Percentiles rank a stretch among this genome's conserved stretches.
Evolutionary conservation across 1,140 invertebrate genomes (phyloP).

Genomic region (Telenomus remus): DNA sequence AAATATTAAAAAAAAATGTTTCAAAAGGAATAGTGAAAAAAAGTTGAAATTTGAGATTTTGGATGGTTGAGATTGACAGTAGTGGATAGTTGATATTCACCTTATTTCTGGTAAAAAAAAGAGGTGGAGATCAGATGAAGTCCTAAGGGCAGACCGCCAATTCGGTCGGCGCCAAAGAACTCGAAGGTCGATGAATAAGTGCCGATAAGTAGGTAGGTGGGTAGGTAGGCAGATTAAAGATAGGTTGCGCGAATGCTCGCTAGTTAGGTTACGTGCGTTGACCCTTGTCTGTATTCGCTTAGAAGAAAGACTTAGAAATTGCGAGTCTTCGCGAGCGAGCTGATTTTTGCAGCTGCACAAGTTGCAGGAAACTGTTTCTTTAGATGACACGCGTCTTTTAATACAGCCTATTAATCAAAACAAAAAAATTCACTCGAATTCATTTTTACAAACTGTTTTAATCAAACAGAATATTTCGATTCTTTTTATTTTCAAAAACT

Average conservation of each 20-base stretch:
- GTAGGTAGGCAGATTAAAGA: conserved; percentile 60
- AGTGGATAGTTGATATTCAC: conserved; percentile 27
- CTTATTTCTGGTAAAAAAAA: conserved; percentile 24
- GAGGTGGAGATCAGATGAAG: conserved; percentile 32
- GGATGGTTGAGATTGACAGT: background rate
- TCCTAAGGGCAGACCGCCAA: conserved; percentile 40
- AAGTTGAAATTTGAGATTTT: no score
- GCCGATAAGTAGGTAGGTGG: conserved; percentile 63
- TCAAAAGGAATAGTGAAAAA: no score
- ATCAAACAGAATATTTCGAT: no score
- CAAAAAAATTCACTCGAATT: no score
- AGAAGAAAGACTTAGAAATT: conserved; percentile 55
- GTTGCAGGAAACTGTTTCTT: background rate
- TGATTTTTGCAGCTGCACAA: conserved; percentile 6
- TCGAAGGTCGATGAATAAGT: conserved; percentile 53
- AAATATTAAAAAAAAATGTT: conserved; percentile 3
- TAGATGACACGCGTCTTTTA: conserved; percentile 3
- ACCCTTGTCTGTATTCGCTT: conserved; percentile 58
- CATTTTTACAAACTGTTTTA: no score
- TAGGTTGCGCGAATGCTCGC: conserved; percentile 56
- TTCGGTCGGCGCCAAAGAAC: conserved; percentile 54
- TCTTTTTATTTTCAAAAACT: no score
- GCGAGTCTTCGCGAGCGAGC: conserved; percentile 22
- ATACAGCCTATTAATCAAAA: conserved; percentile 5
- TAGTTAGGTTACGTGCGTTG: conserved; percentile 66